Percentiles rank a stretch among this genome's conserved stretches.
These are phyloP conservation scores for Karalla daura DNA, from an alignment of 2,797 vertebrate genomes.

Conservation along the genomic window DNA sequence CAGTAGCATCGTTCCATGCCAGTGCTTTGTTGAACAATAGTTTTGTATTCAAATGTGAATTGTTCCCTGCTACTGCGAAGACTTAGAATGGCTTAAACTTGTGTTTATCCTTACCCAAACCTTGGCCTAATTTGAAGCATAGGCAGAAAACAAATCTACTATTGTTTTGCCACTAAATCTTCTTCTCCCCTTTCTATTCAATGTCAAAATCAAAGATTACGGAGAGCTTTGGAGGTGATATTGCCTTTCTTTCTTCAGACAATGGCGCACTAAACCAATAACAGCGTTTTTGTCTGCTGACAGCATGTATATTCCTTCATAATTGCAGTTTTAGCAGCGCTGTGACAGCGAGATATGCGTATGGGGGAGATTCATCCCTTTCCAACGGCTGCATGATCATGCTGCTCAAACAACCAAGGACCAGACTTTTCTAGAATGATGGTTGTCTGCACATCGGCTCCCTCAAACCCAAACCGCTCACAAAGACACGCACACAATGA, in stretches of 20 bases:
- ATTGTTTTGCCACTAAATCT: conserved; percentile 79
- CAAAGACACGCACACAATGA: conserved; percentile 10
- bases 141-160: conserved; percentile 79
- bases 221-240: conserved; percentile 77
- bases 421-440: conserved; percentile 54
- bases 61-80: conserved; percentile 64
- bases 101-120: conserved; percentile 81
- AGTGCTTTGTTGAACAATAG: conserved; percentile 73
- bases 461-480: conserved; percentile 20
- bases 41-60: conserved; percentile 75
- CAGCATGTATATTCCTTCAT: conserved; percentile 72
- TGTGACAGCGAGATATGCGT: conserved; percentile 64
- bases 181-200: conserved; percentile 70
- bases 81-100: conserved; percentile 77
- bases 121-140: conserved; percentile 80
- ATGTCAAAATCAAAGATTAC: conserved; percentile 83
- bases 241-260: conserved; percentile 73
- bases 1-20: conserved; percentile 58
- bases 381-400: conserved; percentile 51
- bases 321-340: conserved; percentile 69
- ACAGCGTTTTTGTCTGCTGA: conserved; percentile 72
- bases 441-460: conserved; percentile 32
- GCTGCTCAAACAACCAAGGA: conserved; percentile 64
- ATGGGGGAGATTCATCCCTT: conserved; percentile 63
- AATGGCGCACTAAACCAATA: conserved; percentile 77